Base-by-base conservation (phyloP, 1,140 invertebrate genomes). In the Medauroidea extradentata region DNA sequence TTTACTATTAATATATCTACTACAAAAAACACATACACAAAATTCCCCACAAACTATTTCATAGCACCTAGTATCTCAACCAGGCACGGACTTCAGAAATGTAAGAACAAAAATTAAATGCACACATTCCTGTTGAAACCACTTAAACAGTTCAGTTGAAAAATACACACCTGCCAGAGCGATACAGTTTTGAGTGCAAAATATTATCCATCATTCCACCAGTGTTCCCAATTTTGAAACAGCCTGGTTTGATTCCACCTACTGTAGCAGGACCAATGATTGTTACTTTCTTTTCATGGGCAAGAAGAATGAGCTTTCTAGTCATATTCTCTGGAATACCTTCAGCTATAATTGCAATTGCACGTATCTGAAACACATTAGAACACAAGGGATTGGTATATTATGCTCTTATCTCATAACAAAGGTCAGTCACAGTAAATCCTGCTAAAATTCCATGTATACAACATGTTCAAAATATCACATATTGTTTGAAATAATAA, bases 151-250 rank as follows among this genome's bases (percentile, higher is more conserved):
- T 34, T 34, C 29, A 34, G 11, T 4, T 34, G 29, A 11, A 34
- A 4, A 34, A 11, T 39, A 27, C 59, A 66, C 65, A 85, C 83
- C 83, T 84, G 61, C 97, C 97, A 19, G 96, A 88, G 42, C 97
- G 78, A 75, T 99, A 99, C 0, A 99, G 79, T 77, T 97, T 99
- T 42, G 95, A 98, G 64, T 98, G 91, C 2, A 99, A 77, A 67
- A 99, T 98, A 71, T 99, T 99, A 72, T 99, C 97, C 83, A 99
- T 93, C 96, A 99, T 99, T 49, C 96, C 96, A 2, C 96, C 97
- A 11, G 97, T 99, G 78, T 99, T 99, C 38, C 98, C 97, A 67
- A 99, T 99, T 78, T 99, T 99, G 74, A 99, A 98, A 73, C 96
- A 98, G 1, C 97, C 98, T 0, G 98, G 97, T 72, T 99, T 99